Evolutionary conservation across 2,797 vertebrate genomes (phyloP).

Genomic region (Pipistrellus pipistrellus): DNA sequence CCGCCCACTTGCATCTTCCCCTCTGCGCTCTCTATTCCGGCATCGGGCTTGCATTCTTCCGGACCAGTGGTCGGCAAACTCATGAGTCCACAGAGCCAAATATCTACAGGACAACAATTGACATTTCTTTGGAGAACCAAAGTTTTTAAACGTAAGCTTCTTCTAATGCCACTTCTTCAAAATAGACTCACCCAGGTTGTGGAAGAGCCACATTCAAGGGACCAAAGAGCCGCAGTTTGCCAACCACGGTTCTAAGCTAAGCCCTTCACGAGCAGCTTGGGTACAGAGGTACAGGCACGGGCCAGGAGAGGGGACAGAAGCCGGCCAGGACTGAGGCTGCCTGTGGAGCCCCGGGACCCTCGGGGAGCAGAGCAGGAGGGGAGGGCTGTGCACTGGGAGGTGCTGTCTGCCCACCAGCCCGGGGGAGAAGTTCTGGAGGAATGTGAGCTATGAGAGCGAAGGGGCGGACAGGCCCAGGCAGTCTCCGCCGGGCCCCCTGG

Average conservation of each 20-base stretch:
- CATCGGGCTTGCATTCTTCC: background rate
- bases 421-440: conserved; percentile 77
- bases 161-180: no score
- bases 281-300: no score
- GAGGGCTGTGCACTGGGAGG: background rate
- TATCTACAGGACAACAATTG: no score
- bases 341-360: background rate
- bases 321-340: background rate
- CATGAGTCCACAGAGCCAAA: no score
- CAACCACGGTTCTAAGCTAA: background rate
- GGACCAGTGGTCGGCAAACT: background rate
- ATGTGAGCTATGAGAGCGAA: conserved; percentile 80
- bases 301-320: background rate
- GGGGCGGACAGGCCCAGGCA: conserved; percentile 74
- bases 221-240: no score
- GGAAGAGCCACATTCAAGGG: no score
- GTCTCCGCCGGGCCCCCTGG: background rate
- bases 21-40: background rate
- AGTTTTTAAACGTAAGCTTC: no score
- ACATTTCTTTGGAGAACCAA: no score
- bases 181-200: no score
- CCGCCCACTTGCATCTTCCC: background rate
- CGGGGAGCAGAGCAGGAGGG: background rate
- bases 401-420: conserved; percentile 21
- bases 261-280: background rate